Percentiles rank a stretch among this genome's conserved stretches.
phyloP scores from a whole-genome alignment of 1,140 invertebrate genomes.

The Nixonia krombeini region DNA sequence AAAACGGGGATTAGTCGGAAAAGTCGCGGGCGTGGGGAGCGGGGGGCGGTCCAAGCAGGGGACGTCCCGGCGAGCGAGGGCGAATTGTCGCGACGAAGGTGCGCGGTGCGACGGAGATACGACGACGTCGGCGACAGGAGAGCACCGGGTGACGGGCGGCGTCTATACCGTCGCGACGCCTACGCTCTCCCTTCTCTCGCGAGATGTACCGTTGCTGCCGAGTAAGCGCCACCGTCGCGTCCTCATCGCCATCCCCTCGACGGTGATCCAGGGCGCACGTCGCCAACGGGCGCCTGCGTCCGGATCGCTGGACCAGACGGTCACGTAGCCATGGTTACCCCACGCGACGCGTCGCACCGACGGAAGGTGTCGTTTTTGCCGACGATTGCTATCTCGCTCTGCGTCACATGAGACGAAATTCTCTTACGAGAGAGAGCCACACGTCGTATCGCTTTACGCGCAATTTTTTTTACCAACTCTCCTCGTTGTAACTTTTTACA shows the following conservation, averaged over 20 bases:
- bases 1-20: too few species aligned
- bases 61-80: background rate
- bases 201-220: slow-evolving; percentile 33
- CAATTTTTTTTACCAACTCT: too few species aligned
- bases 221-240: slow-evolving; percentile 43
- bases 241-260: slow-evolving; percentile 32
- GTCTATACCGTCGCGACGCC: slow-evolving; percentile 57
- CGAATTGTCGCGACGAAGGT: slow-evolving; percentile 12
- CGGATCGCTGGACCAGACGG: slow-evolving; percentile 21
- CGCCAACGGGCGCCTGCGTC: slow-evolving; percentile 35
- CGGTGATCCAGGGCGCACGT: slow-evolving; percentile 29
- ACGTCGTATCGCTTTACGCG: too few species aligned
- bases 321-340: slow-evolving; percentile 20
- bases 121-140: slow-evolving; percentile 27
- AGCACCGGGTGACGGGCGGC: slow-evolving; percentile 53
- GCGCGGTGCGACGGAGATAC: slow-evolving; percentile 10
- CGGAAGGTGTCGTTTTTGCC: slow-evolving; percentile 19
- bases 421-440: background rate
- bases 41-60: background rate
- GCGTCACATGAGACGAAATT: too few species aligned
- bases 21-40: too few species aligned
- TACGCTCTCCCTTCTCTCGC: slow-evolving; percentile 46
- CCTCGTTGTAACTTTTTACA: too few species aligned
- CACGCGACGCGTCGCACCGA: too few species aligned
- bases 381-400: slow-evolving; percentile 4